Percentiles rank a stretch among this genome's conserved stretches.
Evolutionary conservation across 2,797 vertebrate species (phyloP).

Genomic region (Gadopsis marmoratus): DNA sequence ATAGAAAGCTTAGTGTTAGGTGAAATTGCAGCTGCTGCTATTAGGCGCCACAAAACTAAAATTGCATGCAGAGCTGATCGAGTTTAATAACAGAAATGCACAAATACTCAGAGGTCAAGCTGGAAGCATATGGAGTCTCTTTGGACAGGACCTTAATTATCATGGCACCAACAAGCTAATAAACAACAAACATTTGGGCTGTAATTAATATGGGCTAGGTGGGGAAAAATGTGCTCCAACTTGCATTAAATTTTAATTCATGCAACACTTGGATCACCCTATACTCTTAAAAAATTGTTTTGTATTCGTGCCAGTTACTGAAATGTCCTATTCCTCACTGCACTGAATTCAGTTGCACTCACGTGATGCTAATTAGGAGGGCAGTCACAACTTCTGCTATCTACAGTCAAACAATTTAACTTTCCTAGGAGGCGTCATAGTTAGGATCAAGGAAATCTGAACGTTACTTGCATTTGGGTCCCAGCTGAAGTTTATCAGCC

Average conservation of each 20-base stretch:
- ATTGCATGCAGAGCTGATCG: not conserved
- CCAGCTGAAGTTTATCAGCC: conserved; percentile 1
- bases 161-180: not conserved
- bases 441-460: not conserved
- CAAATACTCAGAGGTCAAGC: conserved; percentile 14
- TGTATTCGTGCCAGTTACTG: not conserved
- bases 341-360: not conserved
- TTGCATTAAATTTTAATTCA: not conserved
- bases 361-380: not conserved
- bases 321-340: not conserved
- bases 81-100: not conserved
- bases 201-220: not conserved
- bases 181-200: conserved; percentile 5
- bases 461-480: not conserved
- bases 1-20: not conserved
- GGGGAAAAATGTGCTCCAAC: not conserved
- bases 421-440: not conserved
- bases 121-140: conserved; percentile 25
- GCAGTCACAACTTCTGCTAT: not conserved
- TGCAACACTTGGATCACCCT: not conserved
- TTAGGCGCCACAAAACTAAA: not conserved
- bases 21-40: not conserved
- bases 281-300: not conserved
- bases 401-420: not conserved
- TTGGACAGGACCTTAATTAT: conserved; percentile 13